Percentiles rank a stretch among this genome's conserved stretches.
phyloP scores from a whole-genome alignment of 2,888 invertebrate species.

The Parnassius mnemosyne region DNA sequence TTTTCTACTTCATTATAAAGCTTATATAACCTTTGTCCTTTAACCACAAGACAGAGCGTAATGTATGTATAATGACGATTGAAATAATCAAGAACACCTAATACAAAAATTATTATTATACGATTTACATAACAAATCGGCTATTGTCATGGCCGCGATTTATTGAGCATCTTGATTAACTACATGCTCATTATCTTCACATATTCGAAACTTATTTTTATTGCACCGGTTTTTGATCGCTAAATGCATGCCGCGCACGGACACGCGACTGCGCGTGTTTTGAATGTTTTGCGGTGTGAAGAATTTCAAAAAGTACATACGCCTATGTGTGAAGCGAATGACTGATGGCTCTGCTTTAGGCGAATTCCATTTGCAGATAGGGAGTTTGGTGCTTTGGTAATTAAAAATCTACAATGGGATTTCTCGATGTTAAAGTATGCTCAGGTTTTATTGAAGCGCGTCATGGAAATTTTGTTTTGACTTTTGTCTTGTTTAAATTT shows the following conservation, averaged over 20 bases:
- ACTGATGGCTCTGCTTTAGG: constrained; percentile 5
- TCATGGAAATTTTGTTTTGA: neutral
- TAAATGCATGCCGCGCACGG: constrained; percentile 17
- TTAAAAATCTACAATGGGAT: constrained; percentile 4
- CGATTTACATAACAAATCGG: constrained; percentile 22
- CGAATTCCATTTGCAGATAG: constrained; percentile 12
- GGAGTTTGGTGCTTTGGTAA: constrained; percentile 1
- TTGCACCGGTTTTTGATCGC: constrained; percentile 23
- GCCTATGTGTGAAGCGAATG: constrained; percentile 6
- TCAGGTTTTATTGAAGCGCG: neutral
- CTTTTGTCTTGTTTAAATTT: neutral
- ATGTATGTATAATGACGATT: too few relatives aligned
- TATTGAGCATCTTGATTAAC: constrained; percentile 24
- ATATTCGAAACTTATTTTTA: constrained; percentile 26
- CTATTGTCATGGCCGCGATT: constrained; percentile 19
- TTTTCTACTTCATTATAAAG: too few relatives aligned
- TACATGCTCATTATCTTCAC: constrained; percentile 20
- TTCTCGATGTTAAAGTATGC: neutral
- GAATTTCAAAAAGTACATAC: constrained; percentile 14
- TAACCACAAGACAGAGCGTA: too few relatives aligned
- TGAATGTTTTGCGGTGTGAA: constrained; percentile 9
- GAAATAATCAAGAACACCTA: neutral
- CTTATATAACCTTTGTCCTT: too few relatives aligned
- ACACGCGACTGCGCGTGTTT: constrained; percentile 13
- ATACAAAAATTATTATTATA: constrained; percentile 11